Evolutionary conservation across 2,113 vertebrate species (phyloP).

Genomic region (Psittacula cyanocephala): DNA sequence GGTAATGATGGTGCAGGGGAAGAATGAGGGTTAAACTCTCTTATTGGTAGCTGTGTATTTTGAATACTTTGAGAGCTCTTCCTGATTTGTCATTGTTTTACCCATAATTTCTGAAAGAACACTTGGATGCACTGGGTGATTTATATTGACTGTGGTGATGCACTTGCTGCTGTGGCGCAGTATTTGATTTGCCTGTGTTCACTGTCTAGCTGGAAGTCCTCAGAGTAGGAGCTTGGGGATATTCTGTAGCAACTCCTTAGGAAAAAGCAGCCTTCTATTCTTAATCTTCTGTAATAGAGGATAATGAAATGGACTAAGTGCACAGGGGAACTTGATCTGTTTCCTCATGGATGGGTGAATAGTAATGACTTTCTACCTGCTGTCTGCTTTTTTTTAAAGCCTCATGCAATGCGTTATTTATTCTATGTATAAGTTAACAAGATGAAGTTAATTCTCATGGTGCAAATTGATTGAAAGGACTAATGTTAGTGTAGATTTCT

Average conservation of each 20-base stretch:
- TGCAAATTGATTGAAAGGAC: background rate
- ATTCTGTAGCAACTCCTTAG: background rate
- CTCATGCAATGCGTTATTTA: background rate
- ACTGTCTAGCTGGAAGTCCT: background rate
- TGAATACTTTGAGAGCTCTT: background rate
- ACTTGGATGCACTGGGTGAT: background rate
- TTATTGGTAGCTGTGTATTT: background rate
- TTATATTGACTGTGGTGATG: background rate
- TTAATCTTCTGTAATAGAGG: background rate
- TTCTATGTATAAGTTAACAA: background rate
- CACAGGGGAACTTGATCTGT: background rate
- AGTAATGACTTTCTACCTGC: background rate
- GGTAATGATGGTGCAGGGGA: background rate
- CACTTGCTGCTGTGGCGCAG: background rate
- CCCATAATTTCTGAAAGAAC: background rate
- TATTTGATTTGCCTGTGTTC: background rate
- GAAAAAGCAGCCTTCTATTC: background rate
- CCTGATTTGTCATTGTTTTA: background rate
- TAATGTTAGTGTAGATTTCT: background rate
- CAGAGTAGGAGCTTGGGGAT: background rate
- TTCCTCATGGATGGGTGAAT: background rate
- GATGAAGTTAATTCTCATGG: background rate
- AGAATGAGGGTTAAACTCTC: background rate
- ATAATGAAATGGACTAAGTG: background rate
- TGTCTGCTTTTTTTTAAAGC: background rate